Evolutionary conservation across 1,140 invertebrate species (phyloP), one percentile per base, ranked within the genome.

Genomic region (Diuraphis noxia): DNA sequence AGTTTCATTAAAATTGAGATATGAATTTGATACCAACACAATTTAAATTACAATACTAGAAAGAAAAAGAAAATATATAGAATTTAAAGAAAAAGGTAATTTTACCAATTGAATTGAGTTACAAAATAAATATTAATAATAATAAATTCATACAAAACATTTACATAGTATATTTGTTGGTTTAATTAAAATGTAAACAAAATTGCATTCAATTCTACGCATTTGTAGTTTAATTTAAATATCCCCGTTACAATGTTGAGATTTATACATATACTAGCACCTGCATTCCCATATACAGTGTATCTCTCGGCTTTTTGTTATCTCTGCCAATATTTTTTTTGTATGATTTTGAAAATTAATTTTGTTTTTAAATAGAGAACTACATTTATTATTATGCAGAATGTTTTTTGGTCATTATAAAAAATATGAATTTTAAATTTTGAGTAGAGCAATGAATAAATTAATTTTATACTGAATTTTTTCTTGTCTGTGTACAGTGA

Each of bases 131-230:
- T 17, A n/a, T n/a, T n/a, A 72, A 72, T n/a, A n/a, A 63, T 63
- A 72, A 72, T 72, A 72, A n/a, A 72, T 72, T 72, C n/a, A 72
- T 72, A 72, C n/a, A 72, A 72, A 72, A 72, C 13, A n/a, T 72
- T 72, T 63, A 63, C 30, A n/a, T 63, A 13, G 13, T 13, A 72
- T 63, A 63, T 63, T 63, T n/a, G 9, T 72, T 72, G 56, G 5
- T 72, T 72, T 72, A 72, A n/a, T 72, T 72, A 72, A 72, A 72
- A n/a, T 72, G 13, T n/a, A 72, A 72, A n/a, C 30, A 72, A n/a
- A 5, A n/a, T 72, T n/a, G n/a, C 30, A 72, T 72, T n/a, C n/a
- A 34, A 72, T 17, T 72, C 30, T 72, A 13, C n/a, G 56, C 34
- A 72, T 72, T n/a, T 72, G 30, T 72, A 72, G 13, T 72, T 23